Percentiles rank a stretch among this genome's conserved stretches.
Evolutionary conservation across 2,113 vertebrate genomes (phyloP).

Genomic region (Callipepla californica): DNA sequence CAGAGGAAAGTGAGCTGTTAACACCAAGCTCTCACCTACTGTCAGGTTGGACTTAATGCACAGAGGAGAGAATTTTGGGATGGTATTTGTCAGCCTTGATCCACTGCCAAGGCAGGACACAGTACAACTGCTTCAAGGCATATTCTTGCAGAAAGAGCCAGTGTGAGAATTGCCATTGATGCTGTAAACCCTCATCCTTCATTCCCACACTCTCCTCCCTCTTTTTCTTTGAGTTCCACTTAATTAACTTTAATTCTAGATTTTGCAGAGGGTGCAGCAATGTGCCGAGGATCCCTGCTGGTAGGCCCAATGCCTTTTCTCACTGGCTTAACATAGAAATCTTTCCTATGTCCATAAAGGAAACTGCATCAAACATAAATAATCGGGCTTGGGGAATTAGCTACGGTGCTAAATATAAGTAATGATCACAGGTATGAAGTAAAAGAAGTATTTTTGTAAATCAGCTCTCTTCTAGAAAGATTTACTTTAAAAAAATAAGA

Average conservation of each 20-base stretch:
- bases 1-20: background rate
- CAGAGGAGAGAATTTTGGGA: background rate
- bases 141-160: background rate
- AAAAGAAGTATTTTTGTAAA: constrained; percentile 52
- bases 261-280: background rate
- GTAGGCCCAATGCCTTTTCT: background rate
- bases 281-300: background rate
- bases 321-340: background rate
- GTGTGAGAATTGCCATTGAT: background rate
- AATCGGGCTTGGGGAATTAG: background rate
- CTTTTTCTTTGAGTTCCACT: background rate
- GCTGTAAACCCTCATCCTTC: background rate
- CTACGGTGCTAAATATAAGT: background rate
- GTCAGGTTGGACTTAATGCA: background rate
- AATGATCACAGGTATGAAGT: constrained; percentile 22
- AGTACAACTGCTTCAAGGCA: background rate
- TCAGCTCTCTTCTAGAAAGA: background rate
- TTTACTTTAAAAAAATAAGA: background rate
- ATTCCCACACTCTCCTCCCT: background rate
- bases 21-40: constrained; percentile 20
- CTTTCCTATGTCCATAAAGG: background rate
- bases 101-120: background rate
- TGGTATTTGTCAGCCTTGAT: background rate
- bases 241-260: background rate
- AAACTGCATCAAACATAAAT: constrained; percentile 23